Evolutionary conservation across 2,888 invertebrate species (phyloP), one percentile per base, ranked within the genome.

Genomic region (Tachina lurida): DNA sequence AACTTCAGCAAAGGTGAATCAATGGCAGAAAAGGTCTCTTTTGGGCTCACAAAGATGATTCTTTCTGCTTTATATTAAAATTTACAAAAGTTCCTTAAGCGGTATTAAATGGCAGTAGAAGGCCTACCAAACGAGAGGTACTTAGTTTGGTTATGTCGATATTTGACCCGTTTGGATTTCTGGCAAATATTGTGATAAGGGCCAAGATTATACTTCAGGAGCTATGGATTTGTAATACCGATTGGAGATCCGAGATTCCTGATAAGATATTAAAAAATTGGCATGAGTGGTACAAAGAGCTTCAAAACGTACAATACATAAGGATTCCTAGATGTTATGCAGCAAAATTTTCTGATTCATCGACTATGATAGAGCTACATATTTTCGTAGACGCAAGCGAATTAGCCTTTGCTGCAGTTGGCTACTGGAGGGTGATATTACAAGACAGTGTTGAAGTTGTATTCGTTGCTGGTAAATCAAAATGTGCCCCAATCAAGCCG

Each of bases 401-500:
- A 10, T 15, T 47, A 4, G 65, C 49, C 1, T 49, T 67, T 22
- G 49, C 47, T 13, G 49, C 65, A 5, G 65, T 67, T 3, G 49
- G 22, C 15, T 67, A 67, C 12, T 49, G 49, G 65, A 47, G 65
- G 31, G n/a, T 13, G 10, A 45, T 8, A 10, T 45, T 45, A 19
- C 13, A 13, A 45, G 19, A 63, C 8, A 13, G 8, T n/a, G 17
- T 19, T 15, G 65, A 67, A 31, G 10, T 67, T n/a, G 5, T 45
- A 19, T 65, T 65, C 47, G 65, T 47, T 22, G 45, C 65, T 17
- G 67, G 31, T 7, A 67, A 67, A 52, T 67, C 15, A 39, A 67
- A 67, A 39, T 67, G 31, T n/a, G 49, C 67, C 22, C 67, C 67
- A n/a, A 10, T 67, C 49, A 67, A 39, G 13, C 67, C 47, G 10